Base-by-base conservation (phyloP, 2,888 invertebrate species). In the Agrochola lota region DNA sequence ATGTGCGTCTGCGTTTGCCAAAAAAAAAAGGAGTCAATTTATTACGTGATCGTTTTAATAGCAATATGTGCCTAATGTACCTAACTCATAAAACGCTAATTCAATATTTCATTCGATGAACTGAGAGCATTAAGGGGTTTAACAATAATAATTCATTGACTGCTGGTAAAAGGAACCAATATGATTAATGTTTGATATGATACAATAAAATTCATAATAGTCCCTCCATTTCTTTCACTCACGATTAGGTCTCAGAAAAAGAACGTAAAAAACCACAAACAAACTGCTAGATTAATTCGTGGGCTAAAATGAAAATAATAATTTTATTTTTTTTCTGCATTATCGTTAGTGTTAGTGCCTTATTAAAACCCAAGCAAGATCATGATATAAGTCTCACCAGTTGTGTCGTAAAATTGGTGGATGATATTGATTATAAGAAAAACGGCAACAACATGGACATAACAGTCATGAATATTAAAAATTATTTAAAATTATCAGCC, bases 381-480 rank as follows among this genome's bases (percentile, higher is more conserved):
- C 5, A 73, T 71, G 17, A 17, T 30, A 11, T 8, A 43, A 43
- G 9, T 62, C 75, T 80, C 46, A 87, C 74, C 23, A 76, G 35
- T 35, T 92, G 92, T 76, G 74, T 91, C 2, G 59, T 77, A 15
- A 86, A 83, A 35, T 70, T 91, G 23, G 9, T 91, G 23, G 52
- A 81, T 62, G 80, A 79, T 15, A 78, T 90, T 40, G 80, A 84
- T 60, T 49, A 70, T 20, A 81, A 76, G 2, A 70, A 71, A 23
- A 43, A 74, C 1, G 59, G 52, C 4, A 52, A 74, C 8, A 0
- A 43, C 6, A 43, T 67, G 23, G 91, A 92, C 60, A 81, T 92
- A 9, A 90, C 87, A 7, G 70, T 90, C 26, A 83, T 91, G 43
- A 88, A 91, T 76, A 76, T 82, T 2, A 84, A 91, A 12, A 71